Percentiles rank a stretch among this genome's conserved stretches.
phyloP scores from a whole-genome alignment of 2,888 invertebrate genomes.

The Polymixis lichenea region DNA sequence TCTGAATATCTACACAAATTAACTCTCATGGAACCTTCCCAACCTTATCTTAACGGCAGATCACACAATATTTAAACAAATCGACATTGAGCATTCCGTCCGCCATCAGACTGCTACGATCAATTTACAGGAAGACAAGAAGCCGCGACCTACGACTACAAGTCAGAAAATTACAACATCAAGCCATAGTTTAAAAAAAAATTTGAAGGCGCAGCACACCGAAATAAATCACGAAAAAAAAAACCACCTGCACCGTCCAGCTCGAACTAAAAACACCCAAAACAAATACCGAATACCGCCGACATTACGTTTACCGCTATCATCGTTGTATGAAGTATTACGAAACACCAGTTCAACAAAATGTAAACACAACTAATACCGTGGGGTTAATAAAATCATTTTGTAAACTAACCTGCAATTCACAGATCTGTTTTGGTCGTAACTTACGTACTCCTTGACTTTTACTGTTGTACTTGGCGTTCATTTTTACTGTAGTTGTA shows the following conservation, averaged over 20 bases:
- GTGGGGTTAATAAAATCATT: conserved; percentile 87
- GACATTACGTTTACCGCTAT: conserved; percentile 58
- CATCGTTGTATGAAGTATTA: conserved; percentile 74
- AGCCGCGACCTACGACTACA: background rate
- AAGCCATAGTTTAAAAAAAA: background rate
- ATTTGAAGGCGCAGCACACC: too few species aligned
- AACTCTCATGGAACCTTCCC: too few species aligned
- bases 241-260: background rate
- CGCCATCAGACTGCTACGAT: background rate
- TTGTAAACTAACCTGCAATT: conserved; percentile 78
- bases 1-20: too few species aligned
- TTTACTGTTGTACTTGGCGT: conserved; percentile 83
- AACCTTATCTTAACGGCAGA: background rate
- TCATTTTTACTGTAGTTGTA: conserved; percentile 84
- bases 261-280: conserved; percentile 27
- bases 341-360: conserved; percentile 73
- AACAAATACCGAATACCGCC: conserved; percentile 39
- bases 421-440: conserved; percentile 74
- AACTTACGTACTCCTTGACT: conserved; percentile 83
- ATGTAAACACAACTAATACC: conserved; percentile 79
- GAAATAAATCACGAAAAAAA: conserved; percentile 8
- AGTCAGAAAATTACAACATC: background rate
- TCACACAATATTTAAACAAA: background rate
- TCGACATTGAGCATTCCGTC: too few species aligned
- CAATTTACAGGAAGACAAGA: background rate